These are phyloP conservation scores for Apodemus agrarius DNA, from an alignment of 2,797 vertebrate species.

Conservation along the genomic window DNA sequence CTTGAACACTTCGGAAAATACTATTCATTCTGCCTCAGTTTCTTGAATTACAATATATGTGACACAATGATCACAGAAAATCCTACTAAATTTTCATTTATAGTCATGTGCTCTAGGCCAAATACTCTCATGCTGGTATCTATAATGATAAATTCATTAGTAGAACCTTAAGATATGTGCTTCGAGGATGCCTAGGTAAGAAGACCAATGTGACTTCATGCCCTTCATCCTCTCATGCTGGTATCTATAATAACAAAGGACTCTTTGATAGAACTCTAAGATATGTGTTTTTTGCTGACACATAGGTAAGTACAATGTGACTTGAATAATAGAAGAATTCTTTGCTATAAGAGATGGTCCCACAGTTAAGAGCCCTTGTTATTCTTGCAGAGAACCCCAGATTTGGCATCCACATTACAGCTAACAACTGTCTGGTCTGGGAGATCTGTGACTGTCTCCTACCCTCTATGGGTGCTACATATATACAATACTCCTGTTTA, in stretches of 20 bases:
- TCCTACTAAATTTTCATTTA: background rate
- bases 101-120: background rate
- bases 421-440: background rate
- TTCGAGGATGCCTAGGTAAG: background rate
- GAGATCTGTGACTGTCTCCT: rapidly evolving
- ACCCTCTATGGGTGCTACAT: background rate
- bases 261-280: background rate
- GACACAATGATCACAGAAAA: background rate
- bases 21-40: background rate
- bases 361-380: background rate
- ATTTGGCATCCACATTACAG: too few relatives aligned
- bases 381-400: background rate
- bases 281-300: background rate
- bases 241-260: background rate
- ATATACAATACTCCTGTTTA: too few relatives aligned
- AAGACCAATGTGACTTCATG: background rate
- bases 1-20: background rate
- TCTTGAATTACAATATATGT: background rate
- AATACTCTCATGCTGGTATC: background rate
- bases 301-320: background rate
- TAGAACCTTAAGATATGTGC: background rate
- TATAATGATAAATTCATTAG: background rate
- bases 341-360: background rate
- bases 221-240: background rate
- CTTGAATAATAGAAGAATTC: background rate